Conservation (phyloP, 2,797 vertebrate species). For the Perodicticus potto region DNA sequence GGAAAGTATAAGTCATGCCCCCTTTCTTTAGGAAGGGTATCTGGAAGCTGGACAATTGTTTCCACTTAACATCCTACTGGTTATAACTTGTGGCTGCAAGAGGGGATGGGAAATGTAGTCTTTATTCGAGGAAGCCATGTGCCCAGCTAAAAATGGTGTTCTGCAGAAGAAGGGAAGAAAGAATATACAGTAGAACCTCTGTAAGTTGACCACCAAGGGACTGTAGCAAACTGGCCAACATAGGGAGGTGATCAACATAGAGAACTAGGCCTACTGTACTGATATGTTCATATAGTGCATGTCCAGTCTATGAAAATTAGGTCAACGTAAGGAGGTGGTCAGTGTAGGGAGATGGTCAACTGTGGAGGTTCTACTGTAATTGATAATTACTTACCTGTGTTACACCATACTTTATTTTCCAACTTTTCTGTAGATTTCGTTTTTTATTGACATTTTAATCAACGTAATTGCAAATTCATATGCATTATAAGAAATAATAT, state of each 20-base stretch:
- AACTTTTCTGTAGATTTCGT: neutral
- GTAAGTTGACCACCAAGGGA: too few species aligned
- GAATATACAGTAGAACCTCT: neutral
- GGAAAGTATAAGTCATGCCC: neutral
- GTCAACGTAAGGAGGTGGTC: too few species aligned
- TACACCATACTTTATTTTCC: slow-evolving; percentile 31
- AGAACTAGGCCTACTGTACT: too few species aligned
- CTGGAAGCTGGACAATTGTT: neutral
- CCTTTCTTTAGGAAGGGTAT: neutral
- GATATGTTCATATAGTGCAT: too few species aligned
- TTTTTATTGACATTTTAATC: slow-evolving; percentile 31
- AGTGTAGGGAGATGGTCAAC: too few species aligned
- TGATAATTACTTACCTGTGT: neutral
- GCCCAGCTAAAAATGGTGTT: neutral
- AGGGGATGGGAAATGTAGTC: neutral
- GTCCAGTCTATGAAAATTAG: too few species aligned
- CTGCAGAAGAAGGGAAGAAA: neutral
- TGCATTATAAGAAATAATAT: neutral
- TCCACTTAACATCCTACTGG: neutral
- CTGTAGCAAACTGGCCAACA: too few species aligned
- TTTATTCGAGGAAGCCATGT: slow-evolving; percentile 2
- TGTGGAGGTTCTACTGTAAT: neutral
- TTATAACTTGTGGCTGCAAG: neutral
- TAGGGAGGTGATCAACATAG: too few species aligned
- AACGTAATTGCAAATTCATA: slow-evolving; percentile 22